Conservation (phyloP, 2,113 vertebrate genomes). For the Pseudorhombus dupliciocellatus region DNA sequence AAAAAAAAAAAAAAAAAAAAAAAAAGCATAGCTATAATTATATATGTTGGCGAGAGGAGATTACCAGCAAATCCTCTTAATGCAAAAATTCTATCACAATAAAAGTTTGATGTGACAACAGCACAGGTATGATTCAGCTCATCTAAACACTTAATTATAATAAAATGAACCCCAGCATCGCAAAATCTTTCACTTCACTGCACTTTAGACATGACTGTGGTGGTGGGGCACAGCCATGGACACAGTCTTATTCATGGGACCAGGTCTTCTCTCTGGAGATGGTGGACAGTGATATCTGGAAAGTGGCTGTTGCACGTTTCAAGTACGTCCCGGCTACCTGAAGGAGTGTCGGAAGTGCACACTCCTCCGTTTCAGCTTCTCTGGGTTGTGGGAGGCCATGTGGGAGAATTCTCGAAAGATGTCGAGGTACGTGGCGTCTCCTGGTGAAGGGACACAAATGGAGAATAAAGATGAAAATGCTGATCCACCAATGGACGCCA, state of each 20-base stretch:
- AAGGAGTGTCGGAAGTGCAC: constrained; percentile 86
- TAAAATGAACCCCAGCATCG: constrained; percentile 21
- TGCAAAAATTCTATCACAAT: constrained; percentile 40
- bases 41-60: constrained; percentile 56
- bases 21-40: constrained; percentile 41
- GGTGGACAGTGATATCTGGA: background rate
- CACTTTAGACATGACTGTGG: background rate
- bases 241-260: background rate
- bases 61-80: constrained; percentile 79
- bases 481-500: background rate
- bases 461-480: constrained; percentile 7
- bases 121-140: constrained; percentile 29
- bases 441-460: constrained; percentile 69
- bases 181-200: background rate
- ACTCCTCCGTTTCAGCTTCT: constrained; percentile 87
- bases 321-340: constrained; percentile 74
- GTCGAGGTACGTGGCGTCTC: constrained; percentile 88
- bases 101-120: constrained; percentile 34
- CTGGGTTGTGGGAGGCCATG: constrained; percentile 90
- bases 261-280: background rate
- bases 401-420: constrained; percentile 91
- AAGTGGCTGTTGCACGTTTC: constrained; percentile 39
- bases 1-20: background rate
- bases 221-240: background rate
- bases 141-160: background rate